Evolutionary conservation across 2,888 invertebrate species (phyloP).

Genomic region (Coenonympha arcania): DNA sequence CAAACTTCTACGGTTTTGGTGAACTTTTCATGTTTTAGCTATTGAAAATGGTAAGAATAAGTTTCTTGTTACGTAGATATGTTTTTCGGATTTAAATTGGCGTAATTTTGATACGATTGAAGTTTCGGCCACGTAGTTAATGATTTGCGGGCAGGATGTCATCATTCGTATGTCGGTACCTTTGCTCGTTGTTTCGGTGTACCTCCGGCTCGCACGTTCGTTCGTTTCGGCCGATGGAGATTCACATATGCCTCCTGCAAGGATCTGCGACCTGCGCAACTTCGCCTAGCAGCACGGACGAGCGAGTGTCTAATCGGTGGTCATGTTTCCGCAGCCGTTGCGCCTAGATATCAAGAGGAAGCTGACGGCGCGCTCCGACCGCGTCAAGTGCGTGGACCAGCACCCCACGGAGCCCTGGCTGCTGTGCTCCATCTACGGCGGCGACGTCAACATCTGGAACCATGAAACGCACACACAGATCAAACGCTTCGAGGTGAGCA

Average conservation of each 20-base stretch:
- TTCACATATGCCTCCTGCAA: no score
- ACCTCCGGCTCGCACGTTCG: no score
- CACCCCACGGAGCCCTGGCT: conserved; percentile 99
- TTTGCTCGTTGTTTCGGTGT: conserved; percentile 20
- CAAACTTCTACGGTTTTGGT: conserved; percentile 52
- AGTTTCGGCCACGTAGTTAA: conserved; percentile 42
- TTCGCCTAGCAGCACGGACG: no score
- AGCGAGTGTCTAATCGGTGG: conserved; percentile 26
- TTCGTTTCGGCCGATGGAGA: no score
- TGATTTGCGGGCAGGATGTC: conserved; percentile 44
- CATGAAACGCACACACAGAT: conserved; percentile 94
- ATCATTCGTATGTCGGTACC: conserved; percentile 54
- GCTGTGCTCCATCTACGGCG: conserved; percentile 97
- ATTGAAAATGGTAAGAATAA: conserved; percentile 60
- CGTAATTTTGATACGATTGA: conserved; percentile 14
- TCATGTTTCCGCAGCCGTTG: conserved; percentile 81
- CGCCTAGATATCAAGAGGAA: conserved; percentile 98
- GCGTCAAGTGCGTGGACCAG: conserved; percentile 98
- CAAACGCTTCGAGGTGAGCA: conserved; percentile 83
- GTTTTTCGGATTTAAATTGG: conserved; percentile 15
- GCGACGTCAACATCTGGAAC: conserved; percentile 99
- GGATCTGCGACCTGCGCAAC: no score
- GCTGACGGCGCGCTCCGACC: conserved; percentile 96
- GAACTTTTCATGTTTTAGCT: conserved; percentile 63
- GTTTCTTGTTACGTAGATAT: conserved; percentile 29